Conservation (phyloP, 1,140 invertebrate genomes). For the Neodiprion lecontei region DNA sequence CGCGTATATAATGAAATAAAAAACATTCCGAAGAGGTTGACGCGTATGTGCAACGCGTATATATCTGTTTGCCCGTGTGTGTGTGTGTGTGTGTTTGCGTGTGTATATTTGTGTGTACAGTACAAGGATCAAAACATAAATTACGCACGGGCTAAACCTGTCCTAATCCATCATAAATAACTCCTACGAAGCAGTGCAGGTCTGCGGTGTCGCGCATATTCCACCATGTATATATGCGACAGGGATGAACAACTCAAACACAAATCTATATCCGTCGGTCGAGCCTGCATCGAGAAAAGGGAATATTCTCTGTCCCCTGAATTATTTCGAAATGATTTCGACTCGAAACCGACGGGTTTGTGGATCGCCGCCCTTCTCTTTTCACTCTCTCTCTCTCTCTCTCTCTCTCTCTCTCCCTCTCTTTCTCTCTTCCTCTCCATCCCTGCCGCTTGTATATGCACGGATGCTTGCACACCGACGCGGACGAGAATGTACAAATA, state of each 20-base stretch:
- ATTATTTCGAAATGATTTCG: conserved; percentile 57
- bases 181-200: conserved; percentile 29
- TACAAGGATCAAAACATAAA: conserved; percentile 39
- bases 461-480: conserved; percentile 26
- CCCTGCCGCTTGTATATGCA: conserved; percentile 23
- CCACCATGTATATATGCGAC: no score
- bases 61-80: no score
- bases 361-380: not conserved
- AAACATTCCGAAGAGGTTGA: no score
- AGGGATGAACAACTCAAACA: not conserved
- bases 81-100: no score
- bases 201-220: not conserved
- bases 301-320: conserved; percentile 50
- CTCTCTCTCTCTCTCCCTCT: not conserved
- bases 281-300: conserved; percentile 29
- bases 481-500: not conserved
- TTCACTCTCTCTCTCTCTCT: not conserved
- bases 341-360: not conserved
- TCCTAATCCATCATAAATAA: conserved; percentile 60
- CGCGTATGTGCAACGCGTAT: no score
- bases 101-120: no score
- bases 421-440: conserved; percentile 2
- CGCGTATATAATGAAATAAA: no score
- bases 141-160: conserved; percentile 56
- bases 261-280: conserved; percentile 9